Percentiles rank a stretch among this genome's conserved stretches.
phyloP scores from a whole-genome alignment of 35 echinoderm and acorn worm genomes.

The Ophiothrix spiculata region DNA sequence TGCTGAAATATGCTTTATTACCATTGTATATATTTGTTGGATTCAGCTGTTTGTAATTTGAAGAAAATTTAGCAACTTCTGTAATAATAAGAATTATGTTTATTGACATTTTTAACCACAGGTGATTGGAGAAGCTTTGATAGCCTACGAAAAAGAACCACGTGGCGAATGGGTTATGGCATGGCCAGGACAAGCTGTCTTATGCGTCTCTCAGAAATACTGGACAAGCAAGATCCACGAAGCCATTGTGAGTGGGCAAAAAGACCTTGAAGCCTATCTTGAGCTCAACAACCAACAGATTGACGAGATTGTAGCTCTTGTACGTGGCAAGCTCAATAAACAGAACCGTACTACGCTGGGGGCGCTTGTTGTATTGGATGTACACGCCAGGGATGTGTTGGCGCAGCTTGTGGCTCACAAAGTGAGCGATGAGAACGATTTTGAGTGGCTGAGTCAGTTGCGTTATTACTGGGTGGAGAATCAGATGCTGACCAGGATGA shows the following conservation, averaged over 20 bases:
- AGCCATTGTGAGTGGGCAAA: conserved; percentile 64
- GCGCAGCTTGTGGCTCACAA: conserved; percentile 63
- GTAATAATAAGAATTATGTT: no score
- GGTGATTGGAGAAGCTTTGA: conserved; percentile 85
- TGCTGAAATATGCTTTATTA: no score
- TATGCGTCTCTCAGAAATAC: conserved; percentile 81
- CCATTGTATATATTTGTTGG: no score
- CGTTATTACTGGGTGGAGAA: conserved; percentile 92
- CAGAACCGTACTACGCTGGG: conserved; percentile 98
- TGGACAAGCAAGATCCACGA: conserved; percentile 98
- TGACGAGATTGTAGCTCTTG: conserved; percentile 90
- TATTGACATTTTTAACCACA: conserved; percentile 5
- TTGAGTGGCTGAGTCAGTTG: conserved; percentile 93
- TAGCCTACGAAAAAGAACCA: conserved; percentile 65
- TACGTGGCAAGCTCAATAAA: conserved; percentile 95
- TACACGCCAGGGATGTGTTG: conserved; percentile 95
- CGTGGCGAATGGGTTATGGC: conserved; percentile 85
- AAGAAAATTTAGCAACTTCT: no score
- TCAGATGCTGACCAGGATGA: conserved; percentile 92
- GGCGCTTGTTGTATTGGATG: conserved; percentile 95
- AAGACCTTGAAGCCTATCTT: conserved; percentile 76
- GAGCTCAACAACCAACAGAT: conserved; percentile 91
- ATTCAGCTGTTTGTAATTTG: no score
- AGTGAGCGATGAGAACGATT: conserved; percentile 88
- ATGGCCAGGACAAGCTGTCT: conserved; percentile 84